A percentile compares a stretch with the other conserved stretches of the same genome.
Evolutionary conservation across 2,797 vertebrate genomes (phyloP).

Genomic region (Anableps anableps): DNA sequence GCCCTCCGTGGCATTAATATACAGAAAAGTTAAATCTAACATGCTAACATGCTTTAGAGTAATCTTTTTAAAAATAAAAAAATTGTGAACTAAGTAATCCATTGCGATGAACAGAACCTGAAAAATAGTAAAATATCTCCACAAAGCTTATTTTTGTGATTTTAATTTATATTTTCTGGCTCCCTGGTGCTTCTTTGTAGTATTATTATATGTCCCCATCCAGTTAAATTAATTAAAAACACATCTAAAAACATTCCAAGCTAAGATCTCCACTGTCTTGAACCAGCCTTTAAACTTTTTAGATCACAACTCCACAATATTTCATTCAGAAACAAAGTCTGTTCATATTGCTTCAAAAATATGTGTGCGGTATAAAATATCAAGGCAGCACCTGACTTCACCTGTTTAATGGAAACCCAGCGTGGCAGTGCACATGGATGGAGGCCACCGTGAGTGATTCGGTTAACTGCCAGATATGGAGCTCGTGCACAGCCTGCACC

Average conservation of each 20-base stretch:
- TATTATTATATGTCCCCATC: neutral
- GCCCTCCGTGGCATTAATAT: too few species aligned
- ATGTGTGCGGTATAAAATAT: too few species aligned
- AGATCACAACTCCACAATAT: neutral
- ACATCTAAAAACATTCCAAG: neutral
- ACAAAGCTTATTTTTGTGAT: neutral
- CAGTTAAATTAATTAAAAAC: neutral
- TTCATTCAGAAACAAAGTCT: neutral
- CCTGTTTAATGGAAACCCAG: slow-evolving; percentile 64
- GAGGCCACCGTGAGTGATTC: slow-evolving; percentile 73
- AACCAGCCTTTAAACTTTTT: neutral
- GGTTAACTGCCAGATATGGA: slow-evolving; percentile 82
- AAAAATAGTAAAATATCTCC: neutral
- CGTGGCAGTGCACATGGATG: slow-evolving; percentile 77
- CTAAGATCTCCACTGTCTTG: neutral
- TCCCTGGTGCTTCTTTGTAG: neutral
- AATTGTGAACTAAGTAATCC: neutral
- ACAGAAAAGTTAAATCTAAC: neutral
- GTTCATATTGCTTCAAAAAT: neutral
- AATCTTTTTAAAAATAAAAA: neutral
- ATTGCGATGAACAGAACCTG: too few species aligned
- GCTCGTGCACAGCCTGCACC: slow-evolving; percentile 79
- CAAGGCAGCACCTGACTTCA: slow-evolving; percentile 18
- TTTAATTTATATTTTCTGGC: neutral
- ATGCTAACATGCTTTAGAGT: neutral